Evolutionary conservation across 2,888 invertebrate species (phyloP).

Genomic region (Crioceris asparagi): DNA sequence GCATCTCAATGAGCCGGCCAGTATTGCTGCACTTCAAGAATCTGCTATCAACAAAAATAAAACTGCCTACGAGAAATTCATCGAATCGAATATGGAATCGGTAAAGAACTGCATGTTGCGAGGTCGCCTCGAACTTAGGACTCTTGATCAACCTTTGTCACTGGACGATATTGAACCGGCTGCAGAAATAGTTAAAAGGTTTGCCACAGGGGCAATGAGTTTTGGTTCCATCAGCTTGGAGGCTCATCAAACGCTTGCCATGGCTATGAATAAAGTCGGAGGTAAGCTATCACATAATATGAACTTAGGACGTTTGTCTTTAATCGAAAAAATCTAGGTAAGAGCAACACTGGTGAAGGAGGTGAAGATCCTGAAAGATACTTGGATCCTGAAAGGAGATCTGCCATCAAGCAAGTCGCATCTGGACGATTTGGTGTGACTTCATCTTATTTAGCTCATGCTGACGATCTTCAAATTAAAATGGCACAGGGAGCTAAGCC

Average conservation of each 20-base stretch:
- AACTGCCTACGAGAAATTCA: constrained; percentile 74
- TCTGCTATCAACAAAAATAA: constrained; percentile 72
- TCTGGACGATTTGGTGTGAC: constrained; percentile 98
- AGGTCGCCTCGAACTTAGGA: constrained; percentile 84
- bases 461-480: constrained; percentile 98
- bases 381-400: constrained; percentile 63
- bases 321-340: constrained; percentile 89
- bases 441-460: constrained; percentile 91
- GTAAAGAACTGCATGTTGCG: constrained; percentile 79
- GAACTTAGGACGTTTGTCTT: no score
- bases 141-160: constrained; percentile 66
- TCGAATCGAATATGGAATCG: constrained; percentile 78
- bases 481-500: constrained; percentile 99
- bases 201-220: constrained; percentile 61
- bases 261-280: constrained; percentile 82
- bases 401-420: constrained; percentile 97
- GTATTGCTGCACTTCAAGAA: constrained; percentile 70
- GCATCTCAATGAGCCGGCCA: constrained; percentile 91
- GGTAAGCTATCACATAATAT: constrained; percentile 11
- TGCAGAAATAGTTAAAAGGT: constrained; percentile 89
- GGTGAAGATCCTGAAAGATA: constrained; percentile 68
- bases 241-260: constrained; percentile 87
- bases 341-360: constrained; percentile 98
- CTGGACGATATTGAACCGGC: constrained; percentile 88
- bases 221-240: constrained; percentile 82